Base-by-base conservation (phyloP, 2,797 vertebrate species). In the Hipposideros larvatus region DNA sequence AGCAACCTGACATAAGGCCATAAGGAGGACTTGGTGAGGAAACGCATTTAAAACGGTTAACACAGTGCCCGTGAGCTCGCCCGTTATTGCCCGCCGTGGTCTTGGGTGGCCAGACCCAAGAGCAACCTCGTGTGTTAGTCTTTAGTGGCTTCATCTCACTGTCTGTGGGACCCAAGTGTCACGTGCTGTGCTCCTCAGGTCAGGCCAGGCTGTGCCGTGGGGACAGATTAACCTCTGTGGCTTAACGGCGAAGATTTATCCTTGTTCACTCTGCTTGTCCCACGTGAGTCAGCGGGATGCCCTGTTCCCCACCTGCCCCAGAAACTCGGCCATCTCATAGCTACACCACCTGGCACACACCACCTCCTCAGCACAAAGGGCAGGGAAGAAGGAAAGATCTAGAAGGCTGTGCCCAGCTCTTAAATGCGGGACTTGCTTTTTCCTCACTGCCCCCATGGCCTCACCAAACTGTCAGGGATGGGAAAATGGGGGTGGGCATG, bases 21-120 rank as follows among this genome's bases (percentile, higher is more conserved):
- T 24, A 3, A 51, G 7, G 78, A 71, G 79, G 37, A 48, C 5
- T 43, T 31, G n/a, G 73, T 84, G 87, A 73, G n/a, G 16, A 90
- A 71, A 51, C 2, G 1, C 34, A 3, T 41, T 80, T 26, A 4
- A 28, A 80, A 26, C 11, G 22, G 31, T 22, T 11, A 37, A 68
- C 79, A 26, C 4, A 6, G 14, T 1, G 41, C 78, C 71, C 1
- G 0, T 34, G 51, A 75, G 41, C 80, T 34, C 5, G 11, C 82
- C n/a, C 59, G 7, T 46, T 19, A 2, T 21, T 14, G 5, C 43
- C 31, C 2, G 1, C 0, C 1, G 15, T 37, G 19, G 31, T 18
- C 65, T 43, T 7, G n/a, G 19, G 3, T 16, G 57, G 63, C 71
- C 75, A 34, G 70, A 82, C 28, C 74, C 41, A 18, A 68, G 48